Conservation (phyloP, 2,113 vertebrate species). For the Semicossyphus pulcher region DNA sequence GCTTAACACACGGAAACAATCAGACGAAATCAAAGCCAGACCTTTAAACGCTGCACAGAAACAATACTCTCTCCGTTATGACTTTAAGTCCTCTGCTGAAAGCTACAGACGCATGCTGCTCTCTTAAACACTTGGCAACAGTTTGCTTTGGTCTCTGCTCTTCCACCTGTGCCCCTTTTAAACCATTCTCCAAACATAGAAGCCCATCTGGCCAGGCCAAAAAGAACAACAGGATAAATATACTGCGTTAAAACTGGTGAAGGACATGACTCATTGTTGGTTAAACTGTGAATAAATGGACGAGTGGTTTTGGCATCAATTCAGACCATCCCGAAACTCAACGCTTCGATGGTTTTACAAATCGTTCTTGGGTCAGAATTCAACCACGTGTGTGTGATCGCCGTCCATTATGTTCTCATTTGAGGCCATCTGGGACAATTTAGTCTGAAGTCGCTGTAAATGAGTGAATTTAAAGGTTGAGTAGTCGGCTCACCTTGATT, state of each 20-base stretch:
- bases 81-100: conserved; percentile 2
- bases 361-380: conserved; percentile 40
- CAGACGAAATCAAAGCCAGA: conserved; percentile 61
- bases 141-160: neutral
- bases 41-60: conserved; percentile 27
- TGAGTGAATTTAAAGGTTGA: neutral
- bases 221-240: conserved; percentile 18
- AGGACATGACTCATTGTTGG: conserved; percentile 8
- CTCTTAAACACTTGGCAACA: conserved; percentile 10
- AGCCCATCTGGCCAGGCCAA: conserved; percentile 7
- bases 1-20: conserved; percentile 66
- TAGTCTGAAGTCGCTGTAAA: conserved; percentile 22
- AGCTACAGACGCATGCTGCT: conserved; percentile 17
- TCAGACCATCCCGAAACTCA: conserved; percentile 41
- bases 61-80: conserved; percentile 37
- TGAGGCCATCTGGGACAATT: conserved; percentile 33
- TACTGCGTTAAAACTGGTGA: conserved; percentile 23
- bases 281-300: conserved; percentile 34
- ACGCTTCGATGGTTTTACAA: conserved; percentile 40
- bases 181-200: conserved; percentile 17
- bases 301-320: conserved; percentile 46
- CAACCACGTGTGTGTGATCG: conserved; percentile 19
- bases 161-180: conserved; percentile 51
- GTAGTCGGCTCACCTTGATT: conserved; percentile 83
- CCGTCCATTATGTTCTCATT: conserved; percentile 40